These are phyloP conservation scores for Pyrocoelia pectoralis DNA, from an alignment of 2,888 invertebrate genomes.

Conservation along the genomic window DNA sequence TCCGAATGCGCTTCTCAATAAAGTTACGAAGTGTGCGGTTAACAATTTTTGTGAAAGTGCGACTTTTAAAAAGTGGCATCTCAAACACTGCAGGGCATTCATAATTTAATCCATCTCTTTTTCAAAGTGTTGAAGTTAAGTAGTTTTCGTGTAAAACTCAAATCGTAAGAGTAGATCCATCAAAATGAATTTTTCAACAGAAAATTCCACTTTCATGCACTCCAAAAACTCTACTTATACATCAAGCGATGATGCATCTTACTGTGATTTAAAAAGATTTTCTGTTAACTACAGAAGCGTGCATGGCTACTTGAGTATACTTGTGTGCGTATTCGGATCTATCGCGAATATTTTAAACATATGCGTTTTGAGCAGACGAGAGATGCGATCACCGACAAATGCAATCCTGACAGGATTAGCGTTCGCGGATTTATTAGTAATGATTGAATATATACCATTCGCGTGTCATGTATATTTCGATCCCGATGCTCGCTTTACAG, in stretches of 20 bases:
- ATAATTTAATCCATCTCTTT: too few relatives aligned
- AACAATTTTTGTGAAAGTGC: neutral
- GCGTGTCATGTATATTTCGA: constrained; percentile 81
- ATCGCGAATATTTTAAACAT: constrained; percentile 91
- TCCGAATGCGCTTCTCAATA: too few relatives aligned
- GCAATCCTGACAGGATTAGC: constrained; percentile 89
- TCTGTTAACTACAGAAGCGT: constrained; percentile 72
- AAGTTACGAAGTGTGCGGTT: neutral
- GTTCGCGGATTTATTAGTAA: constrained; percentile 91
- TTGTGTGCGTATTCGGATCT: constrained; percentile 89
- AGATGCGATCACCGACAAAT: constrained; percentile 92
- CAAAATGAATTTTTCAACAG: too few relatives aligned
- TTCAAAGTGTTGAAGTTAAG: too few relatives aligned
- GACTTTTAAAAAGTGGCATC: too few relatives aligned
- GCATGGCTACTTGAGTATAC: constrained; percentile 85
- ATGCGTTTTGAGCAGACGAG: constrained; percentile 84
- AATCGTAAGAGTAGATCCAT: too few relatives aligned
- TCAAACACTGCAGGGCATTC: too few relatives aligned
- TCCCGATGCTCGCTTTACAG: constrained; percentile 62
- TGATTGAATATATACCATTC: constrained; percentile 93
- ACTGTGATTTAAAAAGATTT: constrained; percentile 66
- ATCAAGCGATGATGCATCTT: constrained; percentile 19
- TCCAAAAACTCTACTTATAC: neutral
- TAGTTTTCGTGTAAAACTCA: too few relatives aligned
- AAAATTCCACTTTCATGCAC: too few relatives aligned